These are phyloP conservation scores for Cydia fagiglandana DNA, from an alignment of 1,140 invertebrate genomes.

Conservation along the genomic window DNA sequence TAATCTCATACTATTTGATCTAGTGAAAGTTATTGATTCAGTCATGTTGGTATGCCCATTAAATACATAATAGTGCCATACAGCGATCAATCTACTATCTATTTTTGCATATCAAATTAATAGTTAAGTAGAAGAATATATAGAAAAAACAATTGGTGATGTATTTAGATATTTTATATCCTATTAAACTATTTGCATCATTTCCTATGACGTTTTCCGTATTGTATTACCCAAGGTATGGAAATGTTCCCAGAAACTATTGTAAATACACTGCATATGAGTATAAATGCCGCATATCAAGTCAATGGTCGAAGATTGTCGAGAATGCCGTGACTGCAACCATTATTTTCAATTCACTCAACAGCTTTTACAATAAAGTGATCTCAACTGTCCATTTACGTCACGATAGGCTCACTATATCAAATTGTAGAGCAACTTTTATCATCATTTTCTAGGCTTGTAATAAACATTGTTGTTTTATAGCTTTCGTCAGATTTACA, in stretches of 20 bases:
- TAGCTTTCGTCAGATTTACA: conserved; percentile 19
- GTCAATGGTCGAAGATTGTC: conserved; percentile 14
- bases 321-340: conserved; percentile 25
- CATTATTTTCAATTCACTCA: conserved; percentile 44
- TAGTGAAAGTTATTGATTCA: conserved; percentile 61
- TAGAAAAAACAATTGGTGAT: not conserved
- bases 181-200: too few relatives aligned
- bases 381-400: conserved; percentile 34
- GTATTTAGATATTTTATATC: too few relatives aligned
- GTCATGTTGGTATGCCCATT: conserved; percentile 36
- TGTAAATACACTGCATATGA: too few relatives aligned
- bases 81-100: not conserved
- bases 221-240: too few relatives aligned
- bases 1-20: conserved; percentile 54
- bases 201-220: too few relatives aligned
- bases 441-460: conserved; percentile 12
- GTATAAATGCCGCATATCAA: too few relatives aligned
- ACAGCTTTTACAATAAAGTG: conserved; percentile 43
- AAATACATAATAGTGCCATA: conserved; percentile 25
- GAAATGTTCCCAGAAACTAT: not conserved
- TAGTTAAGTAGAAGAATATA: not conserved
- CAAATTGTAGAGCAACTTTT: conserved; percentile 22
- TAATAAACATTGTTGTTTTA: not conserved
- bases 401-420: conserved; percentile 21
- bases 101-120: conserved; percentile 10